A percentile compares a stretch with the other conserved stretches of the same genome.
Conservation (phyloP, 1,140 invertebrate genomes). For the Lucilia cuprina region DNA sequence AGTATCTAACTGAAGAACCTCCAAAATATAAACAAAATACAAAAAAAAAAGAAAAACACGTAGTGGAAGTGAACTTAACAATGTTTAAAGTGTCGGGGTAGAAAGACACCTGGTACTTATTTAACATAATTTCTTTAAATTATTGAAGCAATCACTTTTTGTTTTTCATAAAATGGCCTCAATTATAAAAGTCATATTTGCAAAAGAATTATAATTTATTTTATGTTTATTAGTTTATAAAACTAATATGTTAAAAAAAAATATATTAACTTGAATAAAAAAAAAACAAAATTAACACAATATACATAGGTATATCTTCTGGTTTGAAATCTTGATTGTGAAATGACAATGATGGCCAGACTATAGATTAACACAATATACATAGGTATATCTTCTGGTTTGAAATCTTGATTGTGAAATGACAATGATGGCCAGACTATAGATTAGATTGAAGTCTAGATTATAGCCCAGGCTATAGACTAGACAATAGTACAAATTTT, state of each 20-base stretch:
- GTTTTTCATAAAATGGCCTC: neutral
- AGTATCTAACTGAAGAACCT: constrained; percentile 62
- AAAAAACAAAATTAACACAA: neutral
- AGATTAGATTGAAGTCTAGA: no score
- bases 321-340: no score
- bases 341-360: no score
- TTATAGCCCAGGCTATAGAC: no score
- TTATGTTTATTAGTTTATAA: constrained; percentile 3
- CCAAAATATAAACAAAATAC: neutral
- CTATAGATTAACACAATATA: no score
- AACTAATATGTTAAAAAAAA: neutral
- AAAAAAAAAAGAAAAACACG: neutral
- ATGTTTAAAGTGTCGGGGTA: neutral
- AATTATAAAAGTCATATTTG: neutral
- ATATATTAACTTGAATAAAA: neutral
- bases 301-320: no score
- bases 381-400: no score
- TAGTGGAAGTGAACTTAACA: neutral
- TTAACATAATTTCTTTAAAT: neutral
- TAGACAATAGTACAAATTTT: no score
- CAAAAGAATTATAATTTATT: neutral
- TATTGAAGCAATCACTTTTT: neutral
- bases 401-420: no score
- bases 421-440: no score
- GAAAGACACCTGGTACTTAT: neutral